Percentiles rank a stretch among this genome's conserved stretches.
These are phyloP conservation scores for Cantharis nigra DNA, from an alignment of 2,888 invertebrate species.

Conservation along the genomic window DNA sequence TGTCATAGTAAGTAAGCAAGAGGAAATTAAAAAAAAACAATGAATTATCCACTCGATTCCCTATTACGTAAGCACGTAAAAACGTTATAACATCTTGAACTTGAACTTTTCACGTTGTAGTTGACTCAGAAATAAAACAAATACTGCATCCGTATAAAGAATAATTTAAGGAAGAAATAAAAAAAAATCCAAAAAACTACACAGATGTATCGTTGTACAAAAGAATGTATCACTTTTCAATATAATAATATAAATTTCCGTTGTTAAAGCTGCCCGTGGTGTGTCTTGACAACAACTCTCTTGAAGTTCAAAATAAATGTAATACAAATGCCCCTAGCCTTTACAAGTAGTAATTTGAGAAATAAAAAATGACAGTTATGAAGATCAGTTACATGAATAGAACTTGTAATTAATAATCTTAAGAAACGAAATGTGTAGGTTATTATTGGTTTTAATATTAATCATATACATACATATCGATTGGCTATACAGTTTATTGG, in stretches of 20 bases:
- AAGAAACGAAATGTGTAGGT: constrained; percentile 12
- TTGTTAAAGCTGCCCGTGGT: constrained; percentile 2
- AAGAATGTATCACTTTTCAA: neutral
- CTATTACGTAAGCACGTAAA: neutral
- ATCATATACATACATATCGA: constrained; percentile 11
- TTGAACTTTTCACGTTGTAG: neutral
- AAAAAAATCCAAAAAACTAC: constrained; percentile 2
- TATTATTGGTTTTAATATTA: constrained; percentile 14
- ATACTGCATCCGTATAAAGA: neutral
- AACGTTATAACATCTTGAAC: neutral
- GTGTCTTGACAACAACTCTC: constrained; percentile 1
- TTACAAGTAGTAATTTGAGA: constrained; percentile 8
- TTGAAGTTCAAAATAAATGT: neutral
- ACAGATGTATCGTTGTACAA: constrained; percentile 9
- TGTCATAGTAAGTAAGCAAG: neutral
- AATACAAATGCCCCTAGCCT: constrained; percentile 6
- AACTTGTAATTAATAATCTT: constrained; percentile 17
- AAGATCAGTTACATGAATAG: constrained; percentile 18
- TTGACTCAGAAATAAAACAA: neutral
- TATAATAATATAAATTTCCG: constrained; percentile 8
- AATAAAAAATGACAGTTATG: constrained; percentile 16
- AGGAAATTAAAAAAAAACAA: neutral
- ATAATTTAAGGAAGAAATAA: neutral
- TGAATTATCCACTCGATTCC: neutral
- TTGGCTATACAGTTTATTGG: constrained; percentile 34